These are phyloP conservation scores for Hesperophylax magnus DNA, from an alignment of 1,140 invertebrate species.

Conservation along the genomic window DNA sequence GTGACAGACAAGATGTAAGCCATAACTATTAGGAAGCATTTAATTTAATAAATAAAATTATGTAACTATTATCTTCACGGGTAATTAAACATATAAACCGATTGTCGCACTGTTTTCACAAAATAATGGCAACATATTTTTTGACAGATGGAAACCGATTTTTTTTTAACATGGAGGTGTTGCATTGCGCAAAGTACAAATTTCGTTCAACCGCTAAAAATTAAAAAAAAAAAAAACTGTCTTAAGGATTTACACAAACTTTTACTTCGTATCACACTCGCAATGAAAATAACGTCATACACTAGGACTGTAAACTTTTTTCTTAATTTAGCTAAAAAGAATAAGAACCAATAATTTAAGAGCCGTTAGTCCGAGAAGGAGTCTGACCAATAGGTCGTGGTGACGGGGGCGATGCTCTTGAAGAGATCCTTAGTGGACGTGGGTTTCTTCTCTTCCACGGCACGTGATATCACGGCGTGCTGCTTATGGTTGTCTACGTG, in stretches of 20 bases:
- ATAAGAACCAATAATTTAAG: not conserved
- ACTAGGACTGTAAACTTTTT: conserved; percentile 15
- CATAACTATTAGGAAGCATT: no score
- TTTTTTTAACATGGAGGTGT: not conserved
- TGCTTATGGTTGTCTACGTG: conserved; percentile 64
- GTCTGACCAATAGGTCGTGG: conserved; percentile 68
- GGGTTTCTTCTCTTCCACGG: conserved; percentile 58
- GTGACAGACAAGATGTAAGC: no score
- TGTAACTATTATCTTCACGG: no score
- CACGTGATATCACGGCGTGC: conserved; percentile 57
- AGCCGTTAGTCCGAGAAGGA: conserved; percentile 65
- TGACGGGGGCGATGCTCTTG: conserved; percentile 65
- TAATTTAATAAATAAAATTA: no score
- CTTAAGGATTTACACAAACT: not conserved
- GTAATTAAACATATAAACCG: no score
- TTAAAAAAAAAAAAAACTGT: not conserved
- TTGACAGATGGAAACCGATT: conserved; percentile 1
- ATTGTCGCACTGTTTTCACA: no score
- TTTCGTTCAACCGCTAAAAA: not conserved
- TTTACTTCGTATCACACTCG: not conserved
- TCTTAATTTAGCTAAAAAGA: conserved; percentile 18
- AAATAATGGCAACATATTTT: no score
- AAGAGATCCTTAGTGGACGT: conserved; percentile 62
- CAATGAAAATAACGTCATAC: not conserved
- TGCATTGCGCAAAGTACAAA: not conserved